Evolutionary conservation across 2,113 vertebrate genomes (phyloP).

Genomic region (Strix uralensis): DNA sequence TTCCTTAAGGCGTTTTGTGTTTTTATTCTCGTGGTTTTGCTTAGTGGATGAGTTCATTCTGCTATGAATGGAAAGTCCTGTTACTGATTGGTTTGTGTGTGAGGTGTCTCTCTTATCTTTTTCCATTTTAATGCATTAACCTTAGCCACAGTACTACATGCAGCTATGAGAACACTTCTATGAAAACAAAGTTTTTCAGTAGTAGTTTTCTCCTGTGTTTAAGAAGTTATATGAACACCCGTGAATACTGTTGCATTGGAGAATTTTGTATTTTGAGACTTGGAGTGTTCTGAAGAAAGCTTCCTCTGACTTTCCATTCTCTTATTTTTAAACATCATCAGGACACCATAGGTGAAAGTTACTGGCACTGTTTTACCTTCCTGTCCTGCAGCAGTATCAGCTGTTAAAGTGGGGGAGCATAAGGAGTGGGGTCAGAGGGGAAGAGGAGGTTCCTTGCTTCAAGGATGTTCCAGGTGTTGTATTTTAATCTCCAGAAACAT

Average conservation of each 20-base stretch:
- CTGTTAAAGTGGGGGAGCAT: not conserved
- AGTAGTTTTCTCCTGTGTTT: not conserved
- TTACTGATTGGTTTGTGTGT: not conserved
- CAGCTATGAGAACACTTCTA: not conserved
- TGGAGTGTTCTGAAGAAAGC: not conserved
- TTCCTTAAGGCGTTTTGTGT: slow-evolving; percentile 34
- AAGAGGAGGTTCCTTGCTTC: not conserved
- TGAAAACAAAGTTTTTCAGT: not conserved
- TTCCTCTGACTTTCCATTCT: not conserved
- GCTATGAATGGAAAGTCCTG: slow-evolving; percentile 34
- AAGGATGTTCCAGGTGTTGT: not conserved
- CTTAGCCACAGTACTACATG: not conserved
- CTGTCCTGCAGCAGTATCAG: not conserved
- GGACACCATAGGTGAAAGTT: not conserved
- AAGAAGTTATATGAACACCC: not conserved
- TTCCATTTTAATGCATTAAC: not conserved
- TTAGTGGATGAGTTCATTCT: slow-evolving; percentile 45
- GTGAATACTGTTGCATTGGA: not conserved
- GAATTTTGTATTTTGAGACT: not conserved
- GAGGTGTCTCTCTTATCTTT: not conserved
- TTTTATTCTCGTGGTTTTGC: slow-evolving; percentile 34
- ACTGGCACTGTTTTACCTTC: not conserved
- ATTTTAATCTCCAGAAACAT: not conserved
- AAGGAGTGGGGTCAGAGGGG: not conserved
- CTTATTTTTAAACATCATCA: not conserved